Percentiles rank a stretch among this genome's conserved stretches.
These are phyloP conservation scores for Homarus americanus DNA, from an alignment of 1,140 invertebrate genomes.

Conservation along the genomic window DNA sequence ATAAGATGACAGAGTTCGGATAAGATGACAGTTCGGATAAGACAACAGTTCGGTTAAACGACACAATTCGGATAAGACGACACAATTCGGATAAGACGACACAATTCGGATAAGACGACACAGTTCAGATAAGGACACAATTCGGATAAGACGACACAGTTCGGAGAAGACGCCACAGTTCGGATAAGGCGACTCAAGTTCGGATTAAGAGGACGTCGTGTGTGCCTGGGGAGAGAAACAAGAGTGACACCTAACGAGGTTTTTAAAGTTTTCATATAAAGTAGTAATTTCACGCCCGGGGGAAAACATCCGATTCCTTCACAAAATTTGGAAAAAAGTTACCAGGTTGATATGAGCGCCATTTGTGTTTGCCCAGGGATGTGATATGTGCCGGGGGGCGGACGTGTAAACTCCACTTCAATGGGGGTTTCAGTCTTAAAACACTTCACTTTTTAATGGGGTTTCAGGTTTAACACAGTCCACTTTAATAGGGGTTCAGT, in stretches of 20 bases:
- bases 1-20: too few relatives aligned
- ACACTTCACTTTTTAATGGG: too few relatives aligned
- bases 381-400: not conserved
- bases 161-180: not conserved
- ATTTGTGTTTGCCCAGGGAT: constrained; percentile 39
- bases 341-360: constrained; percentile 32
- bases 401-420: too few relatives aligned
- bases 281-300: constrained; percentile 48
- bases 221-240: not conserved
- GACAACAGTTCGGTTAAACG: too few relatives aligned
- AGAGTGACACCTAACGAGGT: constrained; percentile 56
- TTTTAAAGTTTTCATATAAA: constrained; percentile 61
- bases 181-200: not conserved
- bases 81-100: not conserved
- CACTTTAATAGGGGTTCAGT: too few relatives aligned
- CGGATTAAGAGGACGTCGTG: not conserved
- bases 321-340: constrained; percentile 29
- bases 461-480: too few relatives aligned
- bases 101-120: not conserved
- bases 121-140: too few relatives aligned
- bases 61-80: not conserved
- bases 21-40: too few relatives aligned
- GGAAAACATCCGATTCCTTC: constrained; percentile 53
- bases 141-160: not conserved
- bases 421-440: too few relatives aligned